Evolutionary conservation across 2,888 invertebrate genomes (phyloP).

Genomic region (Monoplex corrugatus): DNA sequence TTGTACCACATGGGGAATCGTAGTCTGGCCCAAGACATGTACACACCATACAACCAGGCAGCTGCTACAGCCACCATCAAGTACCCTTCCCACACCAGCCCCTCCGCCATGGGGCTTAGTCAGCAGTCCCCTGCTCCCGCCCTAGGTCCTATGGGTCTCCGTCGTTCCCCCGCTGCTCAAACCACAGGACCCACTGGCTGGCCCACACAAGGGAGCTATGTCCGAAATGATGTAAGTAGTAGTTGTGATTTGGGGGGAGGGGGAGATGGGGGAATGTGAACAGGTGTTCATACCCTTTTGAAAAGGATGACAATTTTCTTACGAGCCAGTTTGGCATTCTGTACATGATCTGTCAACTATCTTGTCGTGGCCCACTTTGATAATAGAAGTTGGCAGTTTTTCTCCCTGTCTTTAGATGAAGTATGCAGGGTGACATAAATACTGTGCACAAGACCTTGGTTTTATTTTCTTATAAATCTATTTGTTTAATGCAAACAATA

Average conservation of each 20-base stretch:
- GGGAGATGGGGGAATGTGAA: not conserved
- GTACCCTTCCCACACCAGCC: slow-evolving; percentile 70
- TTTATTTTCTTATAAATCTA: no score
- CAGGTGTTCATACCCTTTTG: no score
- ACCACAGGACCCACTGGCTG: slow-evolving; percentile 64
- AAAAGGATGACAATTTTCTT: not conserved
- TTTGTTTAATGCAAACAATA: no score
- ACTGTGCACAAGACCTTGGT: no score
- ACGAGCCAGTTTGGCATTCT: not conserved
- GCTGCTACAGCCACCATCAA: slow-evolving; percentile 68
- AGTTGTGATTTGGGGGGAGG: not conserved
- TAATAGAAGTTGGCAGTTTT: no score
- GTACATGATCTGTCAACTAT: no score
- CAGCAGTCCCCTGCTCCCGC: slow-evolving; percentile 60
- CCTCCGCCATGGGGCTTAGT: slow-evolving; percentile 65
- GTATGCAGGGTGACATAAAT: no score
- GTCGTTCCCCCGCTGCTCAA: slow-evolving; percentile 71
- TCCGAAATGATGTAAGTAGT: slow-evolving; percentile 65
- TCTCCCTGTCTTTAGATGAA: no score
- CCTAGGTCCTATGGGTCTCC: slow-evolving; percentile 61
- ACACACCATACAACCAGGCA: slow-evolving; percentile 34
- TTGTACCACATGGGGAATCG: slow-evolving; percentile 59
- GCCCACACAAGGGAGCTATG: slow-evolving; percentile 69
- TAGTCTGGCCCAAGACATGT: slow-evolving; percentile 63
- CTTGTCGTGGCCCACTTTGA: no score